A percentile compares a stretch with the other conserved stretches of the same genome.
These are phyloP conservation scores for Solea senegalensis DNA, from an alignment of 2,113 vertebrate genomes.

Conservation along the genomic window DNA sequence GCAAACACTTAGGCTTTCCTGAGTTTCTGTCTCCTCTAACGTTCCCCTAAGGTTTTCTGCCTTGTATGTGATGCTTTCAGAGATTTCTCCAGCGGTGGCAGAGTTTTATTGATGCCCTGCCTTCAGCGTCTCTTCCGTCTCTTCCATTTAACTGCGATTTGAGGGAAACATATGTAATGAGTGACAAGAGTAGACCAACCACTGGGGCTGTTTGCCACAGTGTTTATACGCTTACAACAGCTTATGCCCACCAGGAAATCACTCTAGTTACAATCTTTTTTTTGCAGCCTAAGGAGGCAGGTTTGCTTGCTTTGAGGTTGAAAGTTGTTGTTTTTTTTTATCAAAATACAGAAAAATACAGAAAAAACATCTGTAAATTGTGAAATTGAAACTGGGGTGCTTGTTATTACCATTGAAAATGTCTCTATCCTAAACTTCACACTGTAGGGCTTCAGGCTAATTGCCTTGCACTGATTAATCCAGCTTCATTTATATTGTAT, in stretches of 20 bases:
- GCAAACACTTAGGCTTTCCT: conserved; percentile 16
- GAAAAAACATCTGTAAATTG: background rate
- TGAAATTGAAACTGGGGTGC: background rate
- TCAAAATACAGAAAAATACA: too few relatives aligned
- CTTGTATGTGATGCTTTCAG: conserved; percentile 40
- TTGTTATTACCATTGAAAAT: conserved; percentile 8
- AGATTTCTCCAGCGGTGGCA: background rate
- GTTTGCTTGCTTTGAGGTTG: background rate
- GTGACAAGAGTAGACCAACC: conserved; percentile 19
- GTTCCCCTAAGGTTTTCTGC: conserved; percentile 12
- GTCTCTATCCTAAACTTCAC: background rate
- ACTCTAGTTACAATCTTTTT: background rate
- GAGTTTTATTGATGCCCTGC: conserved; percentile 35
- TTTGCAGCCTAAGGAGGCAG: background rate
- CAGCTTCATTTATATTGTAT: background rate
- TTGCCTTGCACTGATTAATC: background rate
- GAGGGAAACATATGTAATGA: conserved; percentile 31
- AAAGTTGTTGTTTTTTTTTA: background rate
- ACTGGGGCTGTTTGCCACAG: conserved; percentile 28
- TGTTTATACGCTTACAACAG: conserved; percentile 25
- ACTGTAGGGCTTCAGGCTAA: background rate
- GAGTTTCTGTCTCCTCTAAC: background rate
- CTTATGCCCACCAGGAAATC: conserved; percentile 1
- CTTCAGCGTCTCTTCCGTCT: conserved; percentile 30
- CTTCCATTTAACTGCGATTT: conserved; percentile 28